Evolutionary conservation across 1,140 invertebrate genomes (phyloP), one percentile per base, ranked within the genome.

Genomic region (Agrilus planipennis): DNA sequence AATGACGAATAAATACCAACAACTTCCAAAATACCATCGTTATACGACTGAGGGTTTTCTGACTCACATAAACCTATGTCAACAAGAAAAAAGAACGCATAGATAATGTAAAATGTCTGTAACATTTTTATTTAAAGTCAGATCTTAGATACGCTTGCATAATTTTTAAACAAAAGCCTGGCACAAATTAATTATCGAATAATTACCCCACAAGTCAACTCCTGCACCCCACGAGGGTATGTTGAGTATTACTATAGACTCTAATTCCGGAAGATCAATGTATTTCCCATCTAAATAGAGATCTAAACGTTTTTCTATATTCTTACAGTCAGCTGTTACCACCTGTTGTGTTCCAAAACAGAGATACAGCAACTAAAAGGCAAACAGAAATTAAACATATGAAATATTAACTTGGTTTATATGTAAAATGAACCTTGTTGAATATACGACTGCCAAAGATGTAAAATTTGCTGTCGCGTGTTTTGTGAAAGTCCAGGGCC

Each of bases 221-320:
- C 91, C 90, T 28, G 87, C 90, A 20, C 89, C 90, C 90, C 91
- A 96, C 20, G 81, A 89, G 40, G 83, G 76, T 61, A 96, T 95
- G 62, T 94, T 95, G 20, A 94, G 70, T 41, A 91, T 68, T 5
- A 94, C 84, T 34, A 96, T 73, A 14, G 89, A 84, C 64, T 96
- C 90, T 12, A 94, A 61, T 27, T 81, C 78, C n/a, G 90, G 89
- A 41, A 95, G 67, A 11, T 75, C 59, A 9, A 89, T 60, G 42
- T 65, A 57, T 46, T 71, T 64, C 16, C 72, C 80, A 62, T 90
- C 85, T 38, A 90, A 61, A 58, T 77, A 81, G 29, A 89, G 57
- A 53, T 84, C 74, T 6, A 94, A 56, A 41, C 78, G 75, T 55
- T 80, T 65, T 51, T 93, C 78, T 7, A 94, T 67, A 55, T 83